These are phyloP conservation scores for Momotus momota DNA, from an alignment of 2,797 vertebrate genomes.

Conservation along the genomic window DNA sequence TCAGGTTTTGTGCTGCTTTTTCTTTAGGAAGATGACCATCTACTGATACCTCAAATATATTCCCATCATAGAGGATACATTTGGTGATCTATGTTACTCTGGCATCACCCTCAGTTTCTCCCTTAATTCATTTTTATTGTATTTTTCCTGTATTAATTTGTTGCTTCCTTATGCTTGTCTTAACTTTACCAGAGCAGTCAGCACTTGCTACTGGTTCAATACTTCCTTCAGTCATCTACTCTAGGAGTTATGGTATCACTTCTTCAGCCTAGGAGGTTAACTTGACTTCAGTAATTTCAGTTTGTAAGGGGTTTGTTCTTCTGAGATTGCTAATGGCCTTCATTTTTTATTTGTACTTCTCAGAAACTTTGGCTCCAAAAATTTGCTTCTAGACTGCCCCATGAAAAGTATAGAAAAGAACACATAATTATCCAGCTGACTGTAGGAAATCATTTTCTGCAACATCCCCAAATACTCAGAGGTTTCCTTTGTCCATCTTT, in stretches of 20 bases:
- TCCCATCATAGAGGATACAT: neutral
- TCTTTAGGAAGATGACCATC: neutral
- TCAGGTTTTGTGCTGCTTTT: neutral
- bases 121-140: neutral
- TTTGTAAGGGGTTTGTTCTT: neutral
- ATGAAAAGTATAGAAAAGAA: neutral
- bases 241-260: neutral
- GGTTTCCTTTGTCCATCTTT: neutral
- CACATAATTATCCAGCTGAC: neutral
- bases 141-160: neutral
- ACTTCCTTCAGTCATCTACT: neutral
- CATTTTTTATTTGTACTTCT: conserved; percentile 16
- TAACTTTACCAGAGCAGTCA: neutral
- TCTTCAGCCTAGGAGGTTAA: neutral
- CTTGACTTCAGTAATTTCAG: neutral
- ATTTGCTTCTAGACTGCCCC: neutral
- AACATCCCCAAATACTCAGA: neutral
- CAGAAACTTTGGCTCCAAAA: conserved; percentile 29
- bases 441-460: neutral
- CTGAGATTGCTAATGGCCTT: neutral
- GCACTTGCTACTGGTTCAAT: neutral
- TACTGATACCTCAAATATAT: neutral
- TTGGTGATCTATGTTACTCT: neutral
- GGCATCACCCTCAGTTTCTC: neutral
- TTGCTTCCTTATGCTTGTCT: neutral